Conservation (phyloP, 2,113 vertebrate species). For the Gambusia holbrooki region DNA sequence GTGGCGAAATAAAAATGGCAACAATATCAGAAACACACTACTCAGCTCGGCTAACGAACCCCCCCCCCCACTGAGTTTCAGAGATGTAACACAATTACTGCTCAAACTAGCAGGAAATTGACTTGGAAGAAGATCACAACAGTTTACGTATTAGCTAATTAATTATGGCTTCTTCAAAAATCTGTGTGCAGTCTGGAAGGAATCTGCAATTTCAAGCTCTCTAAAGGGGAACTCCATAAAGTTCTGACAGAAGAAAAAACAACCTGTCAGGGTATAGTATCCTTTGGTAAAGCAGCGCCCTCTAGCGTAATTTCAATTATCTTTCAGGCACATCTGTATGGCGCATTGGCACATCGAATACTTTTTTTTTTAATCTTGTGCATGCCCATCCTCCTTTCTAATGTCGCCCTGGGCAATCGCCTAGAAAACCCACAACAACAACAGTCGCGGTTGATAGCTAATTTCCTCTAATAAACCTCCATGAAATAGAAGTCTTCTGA, state of each 20-base stretch:
- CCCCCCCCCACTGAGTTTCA: not conserved
- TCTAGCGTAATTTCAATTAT: conserved; percentile 34
- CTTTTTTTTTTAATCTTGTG: not conserved
- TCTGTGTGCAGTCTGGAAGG: not conserved
- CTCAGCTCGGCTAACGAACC: not conserved
- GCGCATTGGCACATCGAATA: too few species aligned
- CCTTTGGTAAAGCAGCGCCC: conserved; percentile 15
- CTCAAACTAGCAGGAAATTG: not conserved
- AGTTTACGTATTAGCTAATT: not conserved
- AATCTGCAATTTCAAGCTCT: not conserved
- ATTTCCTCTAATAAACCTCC: not conserved
- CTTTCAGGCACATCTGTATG: not conserved
- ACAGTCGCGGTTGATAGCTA: not conserved
- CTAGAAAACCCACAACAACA: not conserved
- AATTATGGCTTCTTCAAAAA: not conserved
- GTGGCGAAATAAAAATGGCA: conserved; percentile 4
- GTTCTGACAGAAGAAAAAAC: not conserved
- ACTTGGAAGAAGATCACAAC: not conserved
- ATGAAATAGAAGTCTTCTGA: not conserved
- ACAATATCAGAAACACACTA: not conserved
- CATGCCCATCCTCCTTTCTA: not conserved
- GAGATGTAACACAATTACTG: not conserved
- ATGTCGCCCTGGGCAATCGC: not conserved
- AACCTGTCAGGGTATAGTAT: not conserved
- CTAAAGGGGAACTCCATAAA: not conserved